Base-by-base conservation (phyloP, 2,113 vertebrate species). In the Paramormyrops kingsleyae region DNA sequence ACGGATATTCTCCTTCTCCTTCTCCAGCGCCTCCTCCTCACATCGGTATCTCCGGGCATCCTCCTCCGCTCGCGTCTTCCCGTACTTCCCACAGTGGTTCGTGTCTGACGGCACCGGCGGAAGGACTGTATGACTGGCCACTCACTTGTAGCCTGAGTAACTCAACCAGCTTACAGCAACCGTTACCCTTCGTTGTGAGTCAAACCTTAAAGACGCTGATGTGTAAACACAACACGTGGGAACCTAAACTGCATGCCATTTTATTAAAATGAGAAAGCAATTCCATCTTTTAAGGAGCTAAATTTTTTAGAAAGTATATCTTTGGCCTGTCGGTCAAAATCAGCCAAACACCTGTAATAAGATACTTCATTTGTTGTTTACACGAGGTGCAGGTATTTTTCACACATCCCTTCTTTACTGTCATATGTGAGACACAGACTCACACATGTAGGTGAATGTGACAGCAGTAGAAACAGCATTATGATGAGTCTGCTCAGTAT, bases 31-130 rank as follows among this genome's bases (percentile, higher is more conserved):
- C 92, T 99, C 98, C 89, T 99, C 98, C 92, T 99, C 97, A 0
- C 92, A 94, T 90, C 98, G 94, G 94, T 97, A 99, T 0, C 95
- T 94, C 52, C 97, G 94, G 88, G 99, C 98, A 0, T 99, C 99
- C 91, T 99, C 98, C 93, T 99, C 98, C 0, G 99, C 99, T 52
- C 99, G 95, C 12, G 97, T 99, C 95, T 99, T 99, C 80, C 99
- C 99, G 1, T 99, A 99, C 90, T 97, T 97, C 5, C 87, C 95
- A 62, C 97, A 99, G 87, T 98, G 98, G 93, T 97, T 98, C 90
- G 97, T 97, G 92, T 96, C 99, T 99, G 91, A 77, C 17, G 42
- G 35, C 42, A 49, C 46, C 56, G 44, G 47, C n/a, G 5, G n/a
- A 10, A 70, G 27, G 9, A 53, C 85, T n/a, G 27, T 7, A 2